These are phyloP conservation scores for Hypotaenidia okinawae DNA, from an alignment of 2,797 vertebrate species.

Conservation along the genomic window DNA sequence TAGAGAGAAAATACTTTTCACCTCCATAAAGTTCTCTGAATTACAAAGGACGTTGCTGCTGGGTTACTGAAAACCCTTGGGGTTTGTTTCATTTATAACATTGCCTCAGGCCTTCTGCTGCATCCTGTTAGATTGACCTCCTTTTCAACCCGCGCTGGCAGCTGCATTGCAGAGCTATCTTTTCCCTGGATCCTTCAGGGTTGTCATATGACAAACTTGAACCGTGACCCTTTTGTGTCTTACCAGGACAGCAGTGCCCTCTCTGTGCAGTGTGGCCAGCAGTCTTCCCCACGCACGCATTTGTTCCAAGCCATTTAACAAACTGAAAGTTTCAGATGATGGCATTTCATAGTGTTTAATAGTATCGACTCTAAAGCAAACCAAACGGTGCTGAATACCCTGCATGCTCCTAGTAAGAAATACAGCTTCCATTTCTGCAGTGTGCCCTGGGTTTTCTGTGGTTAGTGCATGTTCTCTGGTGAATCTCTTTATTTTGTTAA, in stretches of 20 bases:
- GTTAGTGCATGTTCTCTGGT: neutral
- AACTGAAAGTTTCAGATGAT: slow-evolving; percentile 61
- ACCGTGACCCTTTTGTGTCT: slow-evolving; percentile 84
- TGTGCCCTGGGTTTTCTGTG: slow-evolving; percentile 32
- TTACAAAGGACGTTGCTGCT: slow-evolving; percentile 81
- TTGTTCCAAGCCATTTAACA: slow-evolving; percentile 66
- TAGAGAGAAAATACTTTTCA: slow-evolving; percentile 72
- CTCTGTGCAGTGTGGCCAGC: slow-evolving; percentile 66
- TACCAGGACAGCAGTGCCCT: slow-evolving; percentile 74
- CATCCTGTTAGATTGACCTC: slow-evolving; percentile 95
- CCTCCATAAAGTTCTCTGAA: slow-evolving; percentile 76
- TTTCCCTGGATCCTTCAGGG: slow-evolving; percentile 74
- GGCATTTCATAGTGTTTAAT: slow-evolving; percentile 59
- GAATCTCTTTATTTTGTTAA: slow-evolving; percentile 18
- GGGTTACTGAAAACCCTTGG: slow-evolving; percentile 81
- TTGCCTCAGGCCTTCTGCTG: slow-evolving; percentile 80
- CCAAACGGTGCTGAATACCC: slow-evolving; percentile 56
- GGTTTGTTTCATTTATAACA: slow-evolving; percentile 90
- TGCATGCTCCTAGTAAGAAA: slow-evolving; percentile 25
- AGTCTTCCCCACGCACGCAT: slow-evolving; percentile 5
- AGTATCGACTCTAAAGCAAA: slow-evolving; percentile 61
- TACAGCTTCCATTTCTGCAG: slow-evolving; percentile 37
- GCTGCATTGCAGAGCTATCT: slow-evolving; percentile 82
- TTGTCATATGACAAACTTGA: slow-evolving; percentile 84
- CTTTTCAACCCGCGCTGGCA: slow-evolving; percentile 87